Evolutionary conservation across 2,113 vertebrate genomes (phyloP).

Genomic region (Tragulus kanchil): DNA sequence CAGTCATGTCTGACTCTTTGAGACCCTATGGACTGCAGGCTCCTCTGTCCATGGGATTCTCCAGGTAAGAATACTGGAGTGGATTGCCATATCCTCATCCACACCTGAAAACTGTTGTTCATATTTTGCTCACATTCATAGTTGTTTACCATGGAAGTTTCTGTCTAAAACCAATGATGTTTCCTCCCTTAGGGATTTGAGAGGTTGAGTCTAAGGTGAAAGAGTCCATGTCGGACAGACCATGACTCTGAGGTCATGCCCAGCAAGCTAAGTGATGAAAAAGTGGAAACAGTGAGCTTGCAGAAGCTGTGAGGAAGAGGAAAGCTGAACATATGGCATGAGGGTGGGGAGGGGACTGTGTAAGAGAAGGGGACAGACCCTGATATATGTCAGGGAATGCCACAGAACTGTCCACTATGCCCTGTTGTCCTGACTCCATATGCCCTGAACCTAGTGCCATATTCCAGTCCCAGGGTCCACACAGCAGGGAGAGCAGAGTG

Average conservation of each 20-base stretch:
- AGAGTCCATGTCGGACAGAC: not conserved
- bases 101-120: not conserved
- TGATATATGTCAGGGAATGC: not conserved
- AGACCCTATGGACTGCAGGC: too few relatives aligned
- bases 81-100: too few relatives aligned
- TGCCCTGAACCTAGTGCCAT: not conserved
- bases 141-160: not conserved
- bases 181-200: not conserved
- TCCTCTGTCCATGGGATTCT: too few relatives aligned
- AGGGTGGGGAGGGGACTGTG: not conserved
- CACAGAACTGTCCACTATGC: not conserved
- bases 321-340: not conserved
- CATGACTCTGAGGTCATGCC: slow-evolving; percentile 25
- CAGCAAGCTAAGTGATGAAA: slow-evolving; percentile 24
- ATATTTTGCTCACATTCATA: not conserved
- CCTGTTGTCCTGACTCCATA: not conserved
- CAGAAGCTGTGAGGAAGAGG: not conserved
- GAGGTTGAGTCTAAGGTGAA: not conserved
- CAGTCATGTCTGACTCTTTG: too few relatives aligned
- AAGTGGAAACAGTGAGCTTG: slow-evolving; percentile 41
- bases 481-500: not conserved
- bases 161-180: not conserved
- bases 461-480: not conserved
- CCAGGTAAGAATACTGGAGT: too few relatives aligned
- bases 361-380: not conserved